These are phyloP conservation scores for Nannospalax galili DNA, from an alignment of 2,113 vertebrate species.

Conservation along the genomic window DNA sequence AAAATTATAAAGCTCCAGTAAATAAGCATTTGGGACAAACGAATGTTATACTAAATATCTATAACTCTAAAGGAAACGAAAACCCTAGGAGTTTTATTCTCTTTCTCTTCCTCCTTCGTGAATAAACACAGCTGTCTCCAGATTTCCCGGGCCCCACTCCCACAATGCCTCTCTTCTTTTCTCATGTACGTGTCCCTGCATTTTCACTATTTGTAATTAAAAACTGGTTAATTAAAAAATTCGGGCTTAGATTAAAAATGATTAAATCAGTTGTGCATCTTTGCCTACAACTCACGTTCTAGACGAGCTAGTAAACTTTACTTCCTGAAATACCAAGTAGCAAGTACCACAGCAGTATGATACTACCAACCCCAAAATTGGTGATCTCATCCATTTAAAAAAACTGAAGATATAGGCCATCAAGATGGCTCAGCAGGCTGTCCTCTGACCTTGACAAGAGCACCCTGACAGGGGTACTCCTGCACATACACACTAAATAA, in stretches of 20 bases:
- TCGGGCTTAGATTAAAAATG: not conserved
- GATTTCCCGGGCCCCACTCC: not conserved
- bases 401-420: not conserved
- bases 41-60: not conserved
- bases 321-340: constrained; percentile 13
- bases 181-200: not conserved
- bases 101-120: not conserved
- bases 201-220: not conserved
- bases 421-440: not conserved
- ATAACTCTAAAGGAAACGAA: not conserved
- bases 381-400: not conserved
- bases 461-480: not conserved
- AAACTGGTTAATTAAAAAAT: not conserved
- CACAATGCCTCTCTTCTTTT: not conserved
- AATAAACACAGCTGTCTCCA: not conserved
- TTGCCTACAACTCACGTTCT: not conserved
- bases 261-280: not conserved
- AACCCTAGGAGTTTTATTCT: not conserved
- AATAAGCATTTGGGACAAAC: not conserved
- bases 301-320: not conserved
- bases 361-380: not conserved
- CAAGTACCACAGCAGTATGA: not conserved
- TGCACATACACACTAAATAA: not conserved
- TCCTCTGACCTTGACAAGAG: not conserved
- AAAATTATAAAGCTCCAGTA: not conserved